These are phyloP conservation scores for Eilema griseolum DNA, from an alignment of 2,888 invertebrate genomes.

Conservation along the genomic window DNA sequence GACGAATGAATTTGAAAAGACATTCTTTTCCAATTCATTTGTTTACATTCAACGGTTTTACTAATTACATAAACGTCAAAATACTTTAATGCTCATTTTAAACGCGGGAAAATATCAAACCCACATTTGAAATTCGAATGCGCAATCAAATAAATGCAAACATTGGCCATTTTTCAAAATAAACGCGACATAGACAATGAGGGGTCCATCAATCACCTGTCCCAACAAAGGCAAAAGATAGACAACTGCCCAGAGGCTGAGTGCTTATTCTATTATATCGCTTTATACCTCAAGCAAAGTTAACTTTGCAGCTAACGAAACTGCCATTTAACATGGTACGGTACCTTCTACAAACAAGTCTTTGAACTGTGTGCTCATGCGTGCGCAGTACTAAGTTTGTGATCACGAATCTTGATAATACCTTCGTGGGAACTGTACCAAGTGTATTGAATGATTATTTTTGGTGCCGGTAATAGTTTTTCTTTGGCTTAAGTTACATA, in stretches of 20 bases:
- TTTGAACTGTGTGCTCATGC: slow-evolving; percentile 39
- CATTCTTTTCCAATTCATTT: neutral
- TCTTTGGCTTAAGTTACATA: slow-evolving; percentile 69
- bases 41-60: slow-evolving; percentile 11
- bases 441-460: slow-evolving; percentile 75
- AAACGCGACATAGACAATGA: slow-evolving; percentile 79
- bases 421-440: slow-evolving; percentile 73
- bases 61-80: slow-evolving; percentile 38
- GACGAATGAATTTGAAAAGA: neutral
- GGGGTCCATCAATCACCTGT: slow-evolving; percentile 77
- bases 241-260: slow-evolving; percentile 73
- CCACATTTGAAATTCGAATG: slow-evolving; percentile 65
- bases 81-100: slow-evolving; percentile 35
- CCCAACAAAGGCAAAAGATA: slow-evolving; percentile 75
- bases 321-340: slow-evolving; percentile 31
- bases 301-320: slow-evolving; percentile 49
- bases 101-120: slow-evolving; percentile 56
- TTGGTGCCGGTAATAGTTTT: slow-evolving; percentile 70
- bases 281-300: slow-evolving; percentile 54
- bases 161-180: slow-evolving; percentile 80
- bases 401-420: slow-evolving; percentile 65
- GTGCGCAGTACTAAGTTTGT: slow-evolving; percentile 55
- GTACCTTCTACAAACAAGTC: slow-evolving; percentile 30
- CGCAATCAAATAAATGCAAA: slow-evolving; percentile 75
- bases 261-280: slow-evolving; percentile 69